phyloP scores from a whole-genome alignment of 2,888 invertebrate species.

The Sinotaia quadrata region DNA sequence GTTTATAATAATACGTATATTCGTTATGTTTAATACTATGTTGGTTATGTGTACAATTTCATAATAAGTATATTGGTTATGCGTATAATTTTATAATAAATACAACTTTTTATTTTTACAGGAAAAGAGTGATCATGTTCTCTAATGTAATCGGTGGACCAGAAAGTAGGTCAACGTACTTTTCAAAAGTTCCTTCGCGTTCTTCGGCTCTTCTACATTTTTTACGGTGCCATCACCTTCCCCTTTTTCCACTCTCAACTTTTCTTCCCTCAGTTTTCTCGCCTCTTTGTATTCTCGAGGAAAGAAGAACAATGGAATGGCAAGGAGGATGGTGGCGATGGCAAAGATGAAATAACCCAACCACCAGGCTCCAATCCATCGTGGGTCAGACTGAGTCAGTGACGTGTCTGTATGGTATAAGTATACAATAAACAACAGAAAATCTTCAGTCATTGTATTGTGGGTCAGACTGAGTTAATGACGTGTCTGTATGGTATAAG shows the following conservation, averaged over 20 bases:
- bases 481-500: too few relatives aligned
- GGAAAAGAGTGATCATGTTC: background rate
- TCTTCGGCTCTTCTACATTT: background rate
- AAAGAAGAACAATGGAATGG: background rate
- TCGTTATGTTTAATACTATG: too few relatives aligned
- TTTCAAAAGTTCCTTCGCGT: background rate
- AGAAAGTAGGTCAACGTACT: background rate
- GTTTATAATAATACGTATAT: too few relatives aligned
- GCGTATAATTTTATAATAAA: too few relatives aligned
- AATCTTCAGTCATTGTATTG: too few relatives aligned
- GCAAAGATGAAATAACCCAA: background rate
- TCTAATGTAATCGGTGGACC: background rate
- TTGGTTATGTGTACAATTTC: too few relatives aligned
- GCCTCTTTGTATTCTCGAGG: too few relatives aligned
- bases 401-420: background rate
- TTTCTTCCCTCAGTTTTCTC: too few relatives aligned
- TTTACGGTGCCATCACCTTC: background rate
- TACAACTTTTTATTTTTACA: too few relatives aligned
- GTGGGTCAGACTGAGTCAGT: background rate
- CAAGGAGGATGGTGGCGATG: background rate
- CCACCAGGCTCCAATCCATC: background rate
- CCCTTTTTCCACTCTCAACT: too few relatives aligned
- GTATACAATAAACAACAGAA: background rate
- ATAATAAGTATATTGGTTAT: too few relatives aligned
- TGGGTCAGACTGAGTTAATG: too few relatives aligned